Evolutionary conservation across 53 echinoderm and acorn worm species (phyloP), one percentile per base, ranked within the genome.

Genomic region (Zoroaster sp.): DNA sequence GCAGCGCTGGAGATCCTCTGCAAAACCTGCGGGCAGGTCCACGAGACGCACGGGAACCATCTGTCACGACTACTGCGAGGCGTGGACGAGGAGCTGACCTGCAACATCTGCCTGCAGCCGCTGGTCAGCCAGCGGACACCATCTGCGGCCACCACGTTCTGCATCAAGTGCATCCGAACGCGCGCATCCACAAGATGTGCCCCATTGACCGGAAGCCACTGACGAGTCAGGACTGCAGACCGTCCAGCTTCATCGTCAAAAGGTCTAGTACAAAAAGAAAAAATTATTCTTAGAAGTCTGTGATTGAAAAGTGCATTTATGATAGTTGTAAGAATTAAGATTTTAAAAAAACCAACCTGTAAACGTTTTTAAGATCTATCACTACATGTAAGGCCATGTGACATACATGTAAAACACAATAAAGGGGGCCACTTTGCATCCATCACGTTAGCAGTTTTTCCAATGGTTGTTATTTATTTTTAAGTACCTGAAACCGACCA

Each of bases 131-230:
- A 0, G 96, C 94, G 91, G 97, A 98, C 66, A 98, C 98, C 0
- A 91, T 89, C 75, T 98, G 98, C 75, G 98, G 98, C 28, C 98
- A 98, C 88, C n/a, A 98, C 98, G 18, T 98, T 96, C 83, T 98
- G 97, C 78, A 82, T 89, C 66, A 74, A 83, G 18, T 98, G 97
- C 51, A 89, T 98, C 40, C 91, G 92, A 25, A 96, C 38, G 78
- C 96, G 38, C 74, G 89, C 43, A 52, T 96, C 20, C 91, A 96
- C 69, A 96, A 94, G 65, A 93, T 96, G 93, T 98, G 98, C 49
- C 98, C 96, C 35, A 87, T 98, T 10, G 98, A 98, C 73, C 69
- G 98, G n/a, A 88, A 91, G 34, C 87, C 94, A 1, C 81, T 96
- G 37, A 93, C 94, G n/a, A 67, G 81, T 36, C 92, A 93, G 46